Base-by-base conservation (phyloP, 2,113 vertebrate genomes). In the Corythoichthys intestinalis region DNA sequence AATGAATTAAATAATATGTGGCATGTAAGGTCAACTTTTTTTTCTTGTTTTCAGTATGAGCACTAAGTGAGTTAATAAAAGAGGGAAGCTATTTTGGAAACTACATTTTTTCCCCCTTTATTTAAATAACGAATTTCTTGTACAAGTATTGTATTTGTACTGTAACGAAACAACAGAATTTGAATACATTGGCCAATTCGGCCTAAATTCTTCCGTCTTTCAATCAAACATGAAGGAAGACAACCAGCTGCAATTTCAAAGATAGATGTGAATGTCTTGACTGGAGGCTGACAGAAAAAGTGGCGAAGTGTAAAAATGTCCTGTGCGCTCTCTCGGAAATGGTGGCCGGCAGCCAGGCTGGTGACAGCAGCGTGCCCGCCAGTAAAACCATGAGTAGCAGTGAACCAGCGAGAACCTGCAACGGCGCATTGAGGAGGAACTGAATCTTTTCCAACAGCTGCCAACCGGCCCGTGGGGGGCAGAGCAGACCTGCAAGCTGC, bases 371-470 rank as follows among this genome's bases (percentile, higher is more conserved):
- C 5, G 52, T 65, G 76, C 57, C 66, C 73, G 74, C 37, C 56
- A 58, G 56, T 73, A 87, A 81, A 86, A 82, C 69, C 69, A 78
- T 57, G 5, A 72, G 73, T 37, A 73, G 66, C 72, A 63, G 75
- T 35, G 69, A 77, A 78, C 67, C 79, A 64, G 71, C 2, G 37
- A 78, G 80, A 83, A 77, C 71, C 76, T 73, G 65, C 59, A 46
- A 70, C 77, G 71, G 79, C 71, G 82, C 61, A 61, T 50, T 57
- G 75, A 77, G 79, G 69, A 70, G 53, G 76, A 83, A 77, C 53
- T 65, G 65, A 73, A 76, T 74, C 73, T 68, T 39, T 48, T 61
- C 65, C 35, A 77, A 75, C 84, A 87, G 85, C 81, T 86, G 88
- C 74, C 57, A 75, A 81, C 64, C 71, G 81, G 71, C 76, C 82